A percentile compares a stretch with the other conserved stretches of the same genome.
Conservation (phyloP, 35 echinoderm and acorn worm genomes). For the Acanthaster planci region DNA sequence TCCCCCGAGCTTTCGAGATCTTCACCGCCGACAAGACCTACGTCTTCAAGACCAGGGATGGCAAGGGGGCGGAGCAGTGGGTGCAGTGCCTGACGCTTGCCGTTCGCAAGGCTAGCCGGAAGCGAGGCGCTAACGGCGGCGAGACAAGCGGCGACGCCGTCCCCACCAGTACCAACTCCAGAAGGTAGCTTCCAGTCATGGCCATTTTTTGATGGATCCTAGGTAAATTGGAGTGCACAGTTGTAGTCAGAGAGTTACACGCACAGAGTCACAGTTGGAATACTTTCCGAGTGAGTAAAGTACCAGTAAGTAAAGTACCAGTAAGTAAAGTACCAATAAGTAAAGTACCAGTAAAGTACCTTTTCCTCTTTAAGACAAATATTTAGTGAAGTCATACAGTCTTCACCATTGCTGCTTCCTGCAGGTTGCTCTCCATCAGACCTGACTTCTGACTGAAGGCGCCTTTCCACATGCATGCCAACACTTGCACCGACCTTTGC, state of each 20-base stretch:
- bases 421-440: too few species aligned
- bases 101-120: conserved; percentile 55
- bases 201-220: neutral
- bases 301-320: neutral
- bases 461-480: too few species aligned
- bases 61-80: conserved; percentile 93
- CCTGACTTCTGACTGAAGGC: too few species aligned
- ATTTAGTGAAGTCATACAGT: too few species aligned
- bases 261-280: neutral
- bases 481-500: too few species aligned
- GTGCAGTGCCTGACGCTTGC: conserved; percentile 98
- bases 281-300: neutral
- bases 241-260: neutral
- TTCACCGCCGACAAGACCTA: conserved; percentile 99
- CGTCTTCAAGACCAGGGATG: conserved; percentile 92
- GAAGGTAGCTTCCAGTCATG: neutral
- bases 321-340: neutral
- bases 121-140: neutral
- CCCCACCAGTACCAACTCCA: neutral
- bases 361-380: too few species aligned
- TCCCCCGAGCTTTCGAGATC: conserved; percentile 97
- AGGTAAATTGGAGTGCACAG: neutral
- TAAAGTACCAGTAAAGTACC: neutral
- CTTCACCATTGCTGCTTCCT: too few species aligned
- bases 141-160: neutral